These are phyloP conservation scores for Heliconius erato DNA, from an alignment of 2,888 invertebrate species.

Conservation along the genomic window DNA sequence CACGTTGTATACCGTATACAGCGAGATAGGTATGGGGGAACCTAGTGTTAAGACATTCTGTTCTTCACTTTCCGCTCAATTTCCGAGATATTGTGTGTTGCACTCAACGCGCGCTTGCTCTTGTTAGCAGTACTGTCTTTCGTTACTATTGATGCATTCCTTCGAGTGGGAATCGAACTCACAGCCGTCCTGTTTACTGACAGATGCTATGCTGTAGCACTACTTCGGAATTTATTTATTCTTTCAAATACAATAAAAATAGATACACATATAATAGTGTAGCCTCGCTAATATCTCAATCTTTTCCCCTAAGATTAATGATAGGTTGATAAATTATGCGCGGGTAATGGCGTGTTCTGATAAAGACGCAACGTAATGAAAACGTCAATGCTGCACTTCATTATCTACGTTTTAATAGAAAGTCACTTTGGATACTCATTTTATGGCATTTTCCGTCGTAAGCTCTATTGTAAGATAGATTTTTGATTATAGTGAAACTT, in stretches of 20 bases:
- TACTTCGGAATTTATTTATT: not conserved
- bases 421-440: slow-evolving; percentile 21
- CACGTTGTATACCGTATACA: not conserved
- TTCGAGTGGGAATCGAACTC: too few relatives aligned
- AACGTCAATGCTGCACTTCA: slow-evolving; percentile 42
- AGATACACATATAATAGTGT: not conserved
- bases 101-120: too few relatives aligned
- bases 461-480: not conserved
- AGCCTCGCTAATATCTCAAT: slow-evolving; percentile 33
- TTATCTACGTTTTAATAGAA: slow-evolving; percentile 28
- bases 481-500: not conserved
- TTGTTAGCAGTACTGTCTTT: too few relatives aligned
- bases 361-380: slow-evolving; percentile 65
- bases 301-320: slow-evolving; percentile 63
- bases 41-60: not conserved
- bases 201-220: too few relatives aligned
- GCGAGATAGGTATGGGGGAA: not conserved
- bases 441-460: not conserved
- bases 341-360: slow-evolving; percentile 68
- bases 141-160: too few relatives aligned
- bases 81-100: not conserved
- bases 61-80: too few relatives aligned
- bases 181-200: too few relatives aligned
- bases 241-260: not conserved
- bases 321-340: slow-evolving; percentile 69